A percentile compares a stretch with the other conserved stretches of the same genome.
These are phyloP conservation scores for Brachionus paranguensis DNA, from an alignment of 1,140 invertebrate genomes.

Conservation along the genomic window DNA sequence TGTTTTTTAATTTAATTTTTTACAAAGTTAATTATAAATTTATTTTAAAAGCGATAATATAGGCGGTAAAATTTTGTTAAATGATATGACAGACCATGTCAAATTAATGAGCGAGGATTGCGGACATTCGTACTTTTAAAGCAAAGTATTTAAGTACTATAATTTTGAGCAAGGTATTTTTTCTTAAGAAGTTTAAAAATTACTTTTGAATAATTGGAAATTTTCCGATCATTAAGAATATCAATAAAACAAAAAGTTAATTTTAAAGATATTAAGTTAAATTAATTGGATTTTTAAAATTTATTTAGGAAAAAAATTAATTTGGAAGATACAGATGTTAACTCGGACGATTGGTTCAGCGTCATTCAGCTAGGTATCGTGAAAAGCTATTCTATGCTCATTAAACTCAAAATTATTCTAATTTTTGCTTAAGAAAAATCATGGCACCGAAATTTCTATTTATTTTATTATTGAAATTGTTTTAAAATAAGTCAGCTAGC, in stretches of 20 bases:
- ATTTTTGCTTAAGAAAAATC: background rate
- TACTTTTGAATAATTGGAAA: background rate
- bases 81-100: background rate
- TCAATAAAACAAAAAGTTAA: background rate
- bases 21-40: background rate
- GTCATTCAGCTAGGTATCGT: background rate
- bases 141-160: background rate
- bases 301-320: background rate
- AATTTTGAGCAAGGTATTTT: background rate
- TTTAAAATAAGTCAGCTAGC: slow-evolving; percentile 15
- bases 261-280: background rate
- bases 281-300: background rate
- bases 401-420: background rate
- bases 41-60: background rate
- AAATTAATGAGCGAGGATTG: background rate
- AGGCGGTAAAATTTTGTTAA: background rate
- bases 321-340: background rate
- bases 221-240: background rate
- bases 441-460: background rate
- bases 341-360: background rate
- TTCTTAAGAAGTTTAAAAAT: background rate
- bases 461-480: slow-evolving; percentile 25
- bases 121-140: background rate
- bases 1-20: background rate
- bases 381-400: background rate